These are phyloP conservation scores for Dendrocopos noguchii DNA, from an alignment of 2,113 vertebrate species.

Conservation along the genomic window DNA sequence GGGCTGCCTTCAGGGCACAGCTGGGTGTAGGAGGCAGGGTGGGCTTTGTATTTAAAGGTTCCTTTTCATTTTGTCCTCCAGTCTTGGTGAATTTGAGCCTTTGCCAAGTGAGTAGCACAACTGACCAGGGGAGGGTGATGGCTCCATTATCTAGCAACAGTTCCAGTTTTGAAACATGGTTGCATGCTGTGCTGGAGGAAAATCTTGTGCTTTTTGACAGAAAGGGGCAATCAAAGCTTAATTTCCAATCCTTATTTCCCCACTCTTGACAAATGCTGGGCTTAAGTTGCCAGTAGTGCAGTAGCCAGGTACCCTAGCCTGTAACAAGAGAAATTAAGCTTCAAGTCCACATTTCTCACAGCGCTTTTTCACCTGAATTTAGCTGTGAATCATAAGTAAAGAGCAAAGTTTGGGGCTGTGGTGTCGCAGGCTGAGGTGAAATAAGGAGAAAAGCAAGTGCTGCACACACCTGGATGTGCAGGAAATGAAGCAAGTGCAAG, in stretches of 20 bases:
- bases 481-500: slow-evolving; percentile 1
- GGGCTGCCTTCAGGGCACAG: not conserved
- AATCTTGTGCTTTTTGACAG: not conserved
- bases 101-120: slow-evolving; percentile 10
- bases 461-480: not conserved
- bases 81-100: not conserved
- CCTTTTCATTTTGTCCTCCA: not conserved
- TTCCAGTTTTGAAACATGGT: not conserved
- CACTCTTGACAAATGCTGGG: not conserved
- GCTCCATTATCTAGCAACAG: slow-evolving; percentile 17
- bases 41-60: not conserved
- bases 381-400: slow-evolving; percentile 27
- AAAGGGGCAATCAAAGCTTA: slow-evolving; percentile 6
- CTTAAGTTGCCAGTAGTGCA: not conserved
- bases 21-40: not conserved
- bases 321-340: not conserved
- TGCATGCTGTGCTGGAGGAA: not conserved
- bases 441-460: not conserved
- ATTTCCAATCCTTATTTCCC: not conserved
- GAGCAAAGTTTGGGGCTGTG: slow-evolving; percentile 15
- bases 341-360: not conserved
- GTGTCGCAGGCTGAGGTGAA: slow-evolving; percentile 8
- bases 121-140: not conserved
- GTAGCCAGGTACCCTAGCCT: not conserved
- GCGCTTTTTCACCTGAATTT: not conserved